Base-by-base conservation (phyloP, 2,888 invertebrate genomes). In the Microplitis deprimator region DNA sequence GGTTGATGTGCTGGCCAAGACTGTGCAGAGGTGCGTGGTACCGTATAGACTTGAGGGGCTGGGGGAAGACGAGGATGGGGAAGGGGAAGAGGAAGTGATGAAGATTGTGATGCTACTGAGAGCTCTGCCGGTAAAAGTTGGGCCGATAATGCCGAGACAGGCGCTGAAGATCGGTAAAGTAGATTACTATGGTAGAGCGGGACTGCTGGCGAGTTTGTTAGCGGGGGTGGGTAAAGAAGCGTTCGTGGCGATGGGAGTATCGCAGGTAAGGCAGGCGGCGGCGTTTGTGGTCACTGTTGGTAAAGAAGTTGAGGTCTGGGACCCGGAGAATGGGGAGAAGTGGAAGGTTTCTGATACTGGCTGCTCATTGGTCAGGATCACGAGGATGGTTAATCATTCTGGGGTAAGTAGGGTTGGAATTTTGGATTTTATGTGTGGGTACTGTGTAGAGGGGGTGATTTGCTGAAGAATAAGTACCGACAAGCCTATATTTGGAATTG, bases 161-260 rank as follows among this genome's bases (percentile, higher is more conserved):
- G 89, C 89, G 41, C 79, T 89, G 41, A 87, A 86, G 75, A 81
- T 89, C 39, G 88, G 86, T 75, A 89, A 89, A 80, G 86, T 89
- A 4, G 89, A 89, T 80, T 87, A 88, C 69, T 89, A 87, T 71
- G 89, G 89, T 7, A 84, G 89, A 8, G 88, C 89, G n/a, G 87
- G 87, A 38, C 75, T 90, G 20, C 83, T 90, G 5, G 85, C 87
- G 1, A 82, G 84, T 8, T 79, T 89, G 41, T 80, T 90, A 6
- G 86, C 86, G 70, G 89, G 87, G 13, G 79, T 89, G 39, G 86
- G 83, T 39, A 79, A 86, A 39, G 81, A 87, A n/a, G 80, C 88
- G 13, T 89, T 85, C 40, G 88, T 90, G 10, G 71, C 89, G 20
- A 81, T 90, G 73, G 89, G 89, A 86, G 81, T 60, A 71, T 89